These are phyloP conservation scores for Sphaerodactylus townsendi DNA, from an alignment of 2,113 vertebrate genomes.

Conservation along the genomic window DNA sequence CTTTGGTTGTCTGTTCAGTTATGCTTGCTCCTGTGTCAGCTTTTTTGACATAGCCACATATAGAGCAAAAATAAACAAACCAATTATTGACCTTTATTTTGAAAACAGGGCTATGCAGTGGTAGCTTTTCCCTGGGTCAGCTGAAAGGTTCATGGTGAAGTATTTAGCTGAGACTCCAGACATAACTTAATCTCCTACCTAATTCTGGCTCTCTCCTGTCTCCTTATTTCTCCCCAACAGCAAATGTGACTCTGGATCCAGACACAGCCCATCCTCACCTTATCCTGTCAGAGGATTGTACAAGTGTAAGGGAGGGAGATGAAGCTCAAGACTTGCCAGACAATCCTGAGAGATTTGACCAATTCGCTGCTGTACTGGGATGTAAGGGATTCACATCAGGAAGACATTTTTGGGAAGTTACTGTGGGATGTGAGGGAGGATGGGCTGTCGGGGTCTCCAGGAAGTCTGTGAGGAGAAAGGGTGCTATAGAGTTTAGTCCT, in stretches of 20 bases:
- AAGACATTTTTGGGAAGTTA: neutral
- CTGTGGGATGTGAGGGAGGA: neutral
- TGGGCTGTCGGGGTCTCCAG: neutral
- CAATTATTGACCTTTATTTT: too few relatives aligned
- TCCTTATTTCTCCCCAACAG: neutral
- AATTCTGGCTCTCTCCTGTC: neutral
- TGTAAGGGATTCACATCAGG: neutral
- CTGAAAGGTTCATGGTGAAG: too few relatives aligned
- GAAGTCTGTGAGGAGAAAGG: neutral
- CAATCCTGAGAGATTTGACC: neutral
- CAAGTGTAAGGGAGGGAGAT: neutral
- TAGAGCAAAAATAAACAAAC: too few relatives aligned
- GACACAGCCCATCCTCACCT: neutral
- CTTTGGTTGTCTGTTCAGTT: too few relatives aligned
- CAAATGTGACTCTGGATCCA: neutral
- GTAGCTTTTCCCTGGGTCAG: too few relatives aligned
- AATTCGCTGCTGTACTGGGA: neutral
- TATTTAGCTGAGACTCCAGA: too few relatives aligned
- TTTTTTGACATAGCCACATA: too few relatives aligned
- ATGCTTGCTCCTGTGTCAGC: too few relatives aligned
- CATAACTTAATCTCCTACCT: fast-evolving
- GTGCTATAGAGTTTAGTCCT: neutral
- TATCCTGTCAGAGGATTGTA: neutral
- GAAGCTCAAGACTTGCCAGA: neutral
- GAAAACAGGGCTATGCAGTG: too few relatives aligned